Evolutionary conservation across 2,888 invertebrate genomes (phyloP).

Genomic region (Leucania comma): DNA sequence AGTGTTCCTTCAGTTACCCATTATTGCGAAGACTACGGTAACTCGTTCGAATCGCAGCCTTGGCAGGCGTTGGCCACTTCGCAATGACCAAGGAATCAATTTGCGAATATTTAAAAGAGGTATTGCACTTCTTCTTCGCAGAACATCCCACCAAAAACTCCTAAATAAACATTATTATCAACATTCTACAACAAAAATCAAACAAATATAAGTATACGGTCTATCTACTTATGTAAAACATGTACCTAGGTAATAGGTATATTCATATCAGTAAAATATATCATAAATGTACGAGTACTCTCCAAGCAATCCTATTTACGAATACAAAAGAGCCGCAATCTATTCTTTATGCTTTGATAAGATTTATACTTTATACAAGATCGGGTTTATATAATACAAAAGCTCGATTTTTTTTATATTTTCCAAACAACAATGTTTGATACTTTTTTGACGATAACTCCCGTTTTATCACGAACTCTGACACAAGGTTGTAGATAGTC

Average conservation of each 20-base stretch:
- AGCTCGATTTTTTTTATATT: too few relatives aligned
- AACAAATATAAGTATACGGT: background rate
- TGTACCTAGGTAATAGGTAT: too few relatives aligned
- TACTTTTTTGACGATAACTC: too few relatives aligned
- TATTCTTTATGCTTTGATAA: conserved; percentile 43
- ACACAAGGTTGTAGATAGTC: background rate
- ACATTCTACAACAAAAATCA: background rate
- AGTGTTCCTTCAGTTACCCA: too few relatives aligned
- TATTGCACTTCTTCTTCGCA: too few relatives aligned
- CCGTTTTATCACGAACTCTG: background rate
- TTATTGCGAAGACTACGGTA: too few relatives aligned
- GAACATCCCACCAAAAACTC: too few relatives aligned
- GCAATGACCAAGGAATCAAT: too few relatives aligned
- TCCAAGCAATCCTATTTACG: conserved; percentile 30
- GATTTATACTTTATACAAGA: conserved; percentile 40
- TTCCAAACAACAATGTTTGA: too few relatives aligned
- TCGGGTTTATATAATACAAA: conserved; percentile 22
- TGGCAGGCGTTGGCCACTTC: too few relatives aligned
- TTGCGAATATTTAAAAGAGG: too few relatives aligned
- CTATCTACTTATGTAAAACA: background rate
- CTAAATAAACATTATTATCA: background rate
- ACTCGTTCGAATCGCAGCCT: too few relatives aligned
- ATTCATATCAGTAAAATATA: conserved; percentile 18
- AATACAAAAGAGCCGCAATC: conserved; percentile 41
- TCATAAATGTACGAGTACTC: conserved; percentile 15